Conservation (phyloP, 2,113 vertebrate species). For the Tiliqua scincoides region DNA sequence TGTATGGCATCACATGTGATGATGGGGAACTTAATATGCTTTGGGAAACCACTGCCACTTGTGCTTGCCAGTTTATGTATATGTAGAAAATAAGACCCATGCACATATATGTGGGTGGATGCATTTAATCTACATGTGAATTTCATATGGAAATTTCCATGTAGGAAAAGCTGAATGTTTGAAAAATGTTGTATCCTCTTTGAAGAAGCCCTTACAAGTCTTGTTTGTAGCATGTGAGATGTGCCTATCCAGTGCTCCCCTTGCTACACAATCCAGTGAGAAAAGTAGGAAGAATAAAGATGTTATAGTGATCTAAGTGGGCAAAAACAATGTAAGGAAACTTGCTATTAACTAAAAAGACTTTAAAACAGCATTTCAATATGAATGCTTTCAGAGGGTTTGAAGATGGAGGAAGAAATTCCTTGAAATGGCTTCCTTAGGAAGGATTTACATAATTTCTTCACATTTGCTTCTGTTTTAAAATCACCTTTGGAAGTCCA, state of each 20-base stretch:
- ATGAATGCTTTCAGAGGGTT: not conserved
- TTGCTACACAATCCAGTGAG: not conserved
- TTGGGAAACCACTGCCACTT: not conserved
- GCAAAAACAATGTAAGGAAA: not conserved
- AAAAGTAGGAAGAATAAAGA: not conserved
- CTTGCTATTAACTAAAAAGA: not conserved
- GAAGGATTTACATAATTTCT: not conserved
- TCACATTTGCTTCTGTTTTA: not conserved
- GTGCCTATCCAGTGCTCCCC: not conserved
- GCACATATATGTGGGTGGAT: not conserved
- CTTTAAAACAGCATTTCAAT: not conserved
- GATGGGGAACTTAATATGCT: too few species aligned
- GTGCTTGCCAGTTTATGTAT: not conserved
- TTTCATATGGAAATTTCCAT: not conserved
- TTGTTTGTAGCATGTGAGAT: not conserved
- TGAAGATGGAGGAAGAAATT: not conserved
- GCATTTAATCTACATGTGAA: not conserved
- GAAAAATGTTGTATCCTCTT: not conserved
- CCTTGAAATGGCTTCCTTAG: not conserved
- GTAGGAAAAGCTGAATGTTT: not conserved
- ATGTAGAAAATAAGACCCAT: not conserved
- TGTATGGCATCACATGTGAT: too few species aligned
- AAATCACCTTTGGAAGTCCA: not conserved
- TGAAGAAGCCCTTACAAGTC: not conserved
- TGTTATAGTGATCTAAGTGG: not conserved